phyloP scores from a whole-genome alignment of 2,888 invertebrate genomes.

The Acanthopleura granulata region DNA sequence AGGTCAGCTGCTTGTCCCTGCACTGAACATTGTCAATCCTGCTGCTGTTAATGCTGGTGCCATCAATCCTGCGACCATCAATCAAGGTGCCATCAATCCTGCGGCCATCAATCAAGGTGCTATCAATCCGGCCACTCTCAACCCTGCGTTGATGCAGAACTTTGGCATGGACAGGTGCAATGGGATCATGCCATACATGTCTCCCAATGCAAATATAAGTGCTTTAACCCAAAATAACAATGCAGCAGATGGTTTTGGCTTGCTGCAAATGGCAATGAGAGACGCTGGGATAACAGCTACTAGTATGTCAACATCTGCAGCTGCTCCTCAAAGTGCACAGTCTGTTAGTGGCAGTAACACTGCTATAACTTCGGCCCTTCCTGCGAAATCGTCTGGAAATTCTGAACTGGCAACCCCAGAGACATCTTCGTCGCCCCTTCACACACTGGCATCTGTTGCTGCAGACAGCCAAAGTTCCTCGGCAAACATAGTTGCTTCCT shows the following conservation, averaged over 20 bases:
- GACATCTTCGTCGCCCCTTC: slow-evolving; percentile 39
- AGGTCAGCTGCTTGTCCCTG: slow-evolving; percentile 13
- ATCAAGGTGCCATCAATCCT: slow-evolving; percentile 13
- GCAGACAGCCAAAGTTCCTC: slow-evolving; percentile 43
- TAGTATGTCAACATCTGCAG: background rate
- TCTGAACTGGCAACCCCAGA: slow-evolving; percentile 19
- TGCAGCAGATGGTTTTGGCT: slow-evolving; percentile 8
- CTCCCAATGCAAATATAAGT: slow-evolving; percentile 26
- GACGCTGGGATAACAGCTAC: slow-evolving; percentile 51
- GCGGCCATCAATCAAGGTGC: background rate
- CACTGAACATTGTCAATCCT: background rate
- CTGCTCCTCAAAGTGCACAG: background rate
- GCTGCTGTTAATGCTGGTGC: background rate
- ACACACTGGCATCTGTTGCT: slow-evolving; percentile 55
- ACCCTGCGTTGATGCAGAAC: background rate
- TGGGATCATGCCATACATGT: slow-evolving; percentile 10
- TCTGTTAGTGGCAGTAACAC: background rate
- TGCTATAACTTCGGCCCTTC: slow-evolving; percentile 21
- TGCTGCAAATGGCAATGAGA: slow-evolving; percentile 59
- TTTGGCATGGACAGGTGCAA: background rate
- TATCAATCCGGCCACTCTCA: background rate
- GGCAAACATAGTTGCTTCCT: background rate
- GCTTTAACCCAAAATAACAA: slow-evolving; percentile 30
- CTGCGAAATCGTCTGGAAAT: slow-evolving; percentile 30
- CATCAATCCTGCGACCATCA: background rate